Percentiles rank a stretch among this genome's conserved stretches.
phyloP scores from a whole-genome alignment of 2,113 vertebrate genomes.

The Suricata suricatta region DNA sequence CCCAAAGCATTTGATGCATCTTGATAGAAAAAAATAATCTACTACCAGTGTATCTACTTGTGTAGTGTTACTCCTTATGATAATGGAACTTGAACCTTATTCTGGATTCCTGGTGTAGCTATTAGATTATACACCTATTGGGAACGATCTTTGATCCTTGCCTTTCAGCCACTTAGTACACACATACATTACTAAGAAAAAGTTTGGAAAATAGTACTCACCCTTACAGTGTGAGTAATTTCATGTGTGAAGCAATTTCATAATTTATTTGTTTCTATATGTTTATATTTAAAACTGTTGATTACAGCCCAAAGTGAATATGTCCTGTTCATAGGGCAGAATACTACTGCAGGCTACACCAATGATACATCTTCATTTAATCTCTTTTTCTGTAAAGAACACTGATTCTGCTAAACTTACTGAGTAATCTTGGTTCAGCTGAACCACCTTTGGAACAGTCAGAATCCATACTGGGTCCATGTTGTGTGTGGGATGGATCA shows the following conservation, averaged over 20 bases:
- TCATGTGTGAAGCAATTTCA: not conserved
- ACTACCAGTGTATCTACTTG: not conserved
- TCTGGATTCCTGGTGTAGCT: not conserved
- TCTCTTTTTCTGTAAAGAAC: not conserved
- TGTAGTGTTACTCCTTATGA: not conserved
- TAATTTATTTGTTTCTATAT: not conserved
- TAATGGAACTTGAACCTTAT: constrained; percentile 45
- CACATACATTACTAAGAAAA: not conserved
- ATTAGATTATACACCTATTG: not conserved
- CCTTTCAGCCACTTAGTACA: not conserved
- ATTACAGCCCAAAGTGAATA: not conserved
- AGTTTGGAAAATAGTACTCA: not conserved
- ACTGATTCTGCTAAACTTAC: not conserved
- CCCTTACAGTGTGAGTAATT: not conserved
- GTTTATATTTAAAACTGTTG: constrained; percentile 2
- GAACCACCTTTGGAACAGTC: not conserved
- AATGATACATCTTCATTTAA: not conserved
- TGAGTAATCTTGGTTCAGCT: not conserved
- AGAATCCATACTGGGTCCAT: not conserved
- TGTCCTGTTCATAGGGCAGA: constrained; percentile 1
- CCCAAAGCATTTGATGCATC: not conserved
- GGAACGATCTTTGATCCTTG: constrained; percentile 28
- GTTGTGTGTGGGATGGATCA: not conserved
- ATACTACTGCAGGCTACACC: rapidly evolving
- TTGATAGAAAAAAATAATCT: not conserved